These are phyloP conservation scores for Miniopterus natalensis DNA, from an alignment of 2,113 vertebrate species.

Conservation along the genomic window DNA sequence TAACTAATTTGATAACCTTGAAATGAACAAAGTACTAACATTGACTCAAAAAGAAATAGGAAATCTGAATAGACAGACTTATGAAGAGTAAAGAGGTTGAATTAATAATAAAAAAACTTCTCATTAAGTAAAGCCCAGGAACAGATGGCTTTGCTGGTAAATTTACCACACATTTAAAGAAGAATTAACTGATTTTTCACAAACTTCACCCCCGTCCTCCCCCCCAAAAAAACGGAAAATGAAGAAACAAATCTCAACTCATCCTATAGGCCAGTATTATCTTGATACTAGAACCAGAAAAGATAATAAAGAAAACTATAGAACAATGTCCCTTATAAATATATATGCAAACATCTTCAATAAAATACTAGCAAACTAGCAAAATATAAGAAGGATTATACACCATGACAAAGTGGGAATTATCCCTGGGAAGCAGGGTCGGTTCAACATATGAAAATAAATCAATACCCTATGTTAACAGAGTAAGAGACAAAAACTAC, in stretches of 20 bases:
- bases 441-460: neutral
- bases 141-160: neutral
- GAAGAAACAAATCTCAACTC: neutral
- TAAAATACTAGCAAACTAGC: neutral
- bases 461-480: neutral
- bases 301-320: neutral
- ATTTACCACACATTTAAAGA: neutral
- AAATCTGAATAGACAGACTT: neutral
- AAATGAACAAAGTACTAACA: neutral
- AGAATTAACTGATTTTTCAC: constrained; percentile 23
- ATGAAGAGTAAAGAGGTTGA: neutral
- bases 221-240: neutral
- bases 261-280: neutral
- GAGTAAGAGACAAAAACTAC: neutral
- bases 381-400: neutral
- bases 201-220: neutral
- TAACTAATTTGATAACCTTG: neutral
- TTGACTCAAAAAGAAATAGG: neutral
- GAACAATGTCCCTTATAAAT: neutral
- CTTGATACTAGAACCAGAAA: neutral
- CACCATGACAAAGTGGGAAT: neutral
- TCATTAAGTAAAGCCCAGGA: neutral
- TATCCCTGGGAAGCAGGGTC: neutral
- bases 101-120: neutral
- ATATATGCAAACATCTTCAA: neutral